phyloP scores from a whole-genome alignment of 2,113 vertebrate species.

The Struthio camelus region DNA sequence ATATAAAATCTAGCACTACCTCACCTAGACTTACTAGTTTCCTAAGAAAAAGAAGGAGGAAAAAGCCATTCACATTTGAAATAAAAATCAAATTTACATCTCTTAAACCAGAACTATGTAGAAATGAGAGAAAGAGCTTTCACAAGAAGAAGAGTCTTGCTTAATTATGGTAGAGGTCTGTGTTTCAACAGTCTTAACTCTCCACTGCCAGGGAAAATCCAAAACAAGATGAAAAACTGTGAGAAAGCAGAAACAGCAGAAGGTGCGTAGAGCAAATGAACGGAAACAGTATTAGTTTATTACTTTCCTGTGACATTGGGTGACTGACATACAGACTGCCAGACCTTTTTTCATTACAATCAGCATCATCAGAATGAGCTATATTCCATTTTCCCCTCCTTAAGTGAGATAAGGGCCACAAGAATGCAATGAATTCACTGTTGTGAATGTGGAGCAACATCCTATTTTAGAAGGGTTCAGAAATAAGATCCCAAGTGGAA shows the following conservation, averaged over 20 bases:
- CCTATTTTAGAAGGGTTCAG: conserved; percentile 4
- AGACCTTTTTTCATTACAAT: not conserved
- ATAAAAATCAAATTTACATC: not conserved
- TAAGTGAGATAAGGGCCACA: not conserved
- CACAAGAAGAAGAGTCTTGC: not conserved
- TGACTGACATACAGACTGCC: not conserved
- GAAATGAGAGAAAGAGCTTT: not conserved
- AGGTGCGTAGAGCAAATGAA: not conserved
- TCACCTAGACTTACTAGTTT: not conserved
- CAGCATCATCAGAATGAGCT: not conserved
- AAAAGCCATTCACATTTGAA: not conserved
- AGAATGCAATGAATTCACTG: not conserved
- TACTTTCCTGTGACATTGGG: not conserved
- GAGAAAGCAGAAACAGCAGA: not conserved
- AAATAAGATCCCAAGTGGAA: conserved; percentile 18
- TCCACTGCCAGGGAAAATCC: not conserved
- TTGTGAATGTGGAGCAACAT: not conserved
- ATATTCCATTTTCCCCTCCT: not conserved
- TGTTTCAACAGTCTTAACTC: not conserved
- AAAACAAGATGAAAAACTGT: not conserved
- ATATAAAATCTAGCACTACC: not conserved
- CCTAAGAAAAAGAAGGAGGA: not conserved
- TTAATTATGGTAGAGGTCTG: not conserved
- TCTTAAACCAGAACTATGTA: not conserved
- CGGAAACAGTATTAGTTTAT: not conserved